phyloP scores from a whole-genome alignment of 2,797 vertebrate species.

The Huso huso region DNA sequence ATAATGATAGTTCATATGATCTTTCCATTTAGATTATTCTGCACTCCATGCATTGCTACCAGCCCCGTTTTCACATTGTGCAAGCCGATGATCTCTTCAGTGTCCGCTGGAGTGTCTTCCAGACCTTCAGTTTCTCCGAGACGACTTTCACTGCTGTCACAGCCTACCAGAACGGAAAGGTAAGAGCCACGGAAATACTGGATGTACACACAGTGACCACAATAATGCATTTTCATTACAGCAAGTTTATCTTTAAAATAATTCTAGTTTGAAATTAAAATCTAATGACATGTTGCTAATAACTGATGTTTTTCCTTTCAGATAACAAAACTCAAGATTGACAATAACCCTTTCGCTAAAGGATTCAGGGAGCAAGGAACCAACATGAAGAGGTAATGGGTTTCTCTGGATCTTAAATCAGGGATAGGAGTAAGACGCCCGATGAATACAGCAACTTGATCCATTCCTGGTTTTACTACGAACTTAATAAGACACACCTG shows the following conservation, averaged over 20 bases:
- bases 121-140: conserved; percentile 82
- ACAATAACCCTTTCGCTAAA: conserved; percentile 80
- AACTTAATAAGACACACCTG: too few species aligned
- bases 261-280: conserved; percentile 3
- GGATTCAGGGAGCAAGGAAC: conserved; percentile 76
- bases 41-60: conserved; percentile 89
- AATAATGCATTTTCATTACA: neutral
- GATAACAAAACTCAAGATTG: conserved; percentile 82
- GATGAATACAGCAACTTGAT: too few species aligned
- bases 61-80: conserved; percentile 82
- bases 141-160: conserved; percentile 84
- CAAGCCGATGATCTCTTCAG: conserved; percentile 83
- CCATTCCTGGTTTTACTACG: too few species aligned
- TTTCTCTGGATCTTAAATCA: too few species aligned
- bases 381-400: conserved; percentile 61
- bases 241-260: neutral
- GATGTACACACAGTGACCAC: neutral
- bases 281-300: neutral
- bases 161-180: conserved; percentile 86
- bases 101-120: conserved; percentile 80
- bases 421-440: too few species aligned
- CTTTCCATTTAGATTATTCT: conserved; percentile 66
- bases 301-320: conserved; percentile 28
- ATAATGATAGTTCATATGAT: neutral
- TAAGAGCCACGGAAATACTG: conserved; percentile 27